Evolutionary conservation across 2,888 invertebrate species (phyloP), one percentile per base, ranked within the genome.

Genomic region (Cheilosia impressa): DNA sequence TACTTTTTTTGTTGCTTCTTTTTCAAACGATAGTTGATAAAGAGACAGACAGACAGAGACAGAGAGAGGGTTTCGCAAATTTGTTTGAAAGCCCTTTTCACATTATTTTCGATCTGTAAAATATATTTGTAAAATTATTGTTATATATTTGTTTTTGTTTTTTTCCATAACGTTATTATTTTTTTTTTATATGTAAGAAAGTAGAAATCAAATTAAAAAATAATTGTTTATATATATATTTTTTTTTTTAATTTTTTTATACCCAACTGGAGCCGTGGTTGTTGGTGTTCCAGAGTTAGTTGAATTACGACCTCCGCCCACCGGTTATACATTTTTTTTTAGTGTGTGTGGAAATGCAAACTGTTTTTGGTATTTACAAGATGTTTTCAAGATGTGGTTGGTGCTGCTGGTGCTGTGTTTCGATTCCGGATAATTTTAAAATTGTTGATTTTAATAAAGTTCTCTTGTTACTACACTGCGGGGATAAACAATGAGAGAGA

Each of bases 401-500:
- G 45, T 15, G 53, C 2, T 71, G 76, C 63, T 77, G 62, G 60
- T 57, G 60, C 38, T 77, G 62, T 68, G 22, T 62, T 72, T 76
- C 62, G 85, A 57, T 72, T 81, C 85, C 85, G 71, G 76, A 81
- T 72, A 68, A 77, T 77, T 80, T 85, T 80, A 53, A 80, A 85
- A 76, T 85, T 65, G 84, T 85, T 85, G 76, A 85, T 71, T 55
- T 68, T 85, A 55, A 76, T 76, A 85, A 76, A 81, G 62, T 80
- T 76, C 65, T 85, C 76, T 50, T 81, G 72, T 77, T 81, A 85
- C 85, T 81, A 85, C 85, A 85, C 85, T 85, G 85, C 31, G 81
- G 81, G 81, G 62, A 55, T 38, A 76, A 81, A 66, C 34, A 65
- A 66, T 71, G 71, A 63, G 43, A 75, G 45, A 79, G 13, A 38